A percentile compares a stretch with the other conserved stretches of the same genome.
phyloP scores from a whole-genome alignment of 2,797 vertebrate species.

The Neosilurus mollespiculum region DNA sequence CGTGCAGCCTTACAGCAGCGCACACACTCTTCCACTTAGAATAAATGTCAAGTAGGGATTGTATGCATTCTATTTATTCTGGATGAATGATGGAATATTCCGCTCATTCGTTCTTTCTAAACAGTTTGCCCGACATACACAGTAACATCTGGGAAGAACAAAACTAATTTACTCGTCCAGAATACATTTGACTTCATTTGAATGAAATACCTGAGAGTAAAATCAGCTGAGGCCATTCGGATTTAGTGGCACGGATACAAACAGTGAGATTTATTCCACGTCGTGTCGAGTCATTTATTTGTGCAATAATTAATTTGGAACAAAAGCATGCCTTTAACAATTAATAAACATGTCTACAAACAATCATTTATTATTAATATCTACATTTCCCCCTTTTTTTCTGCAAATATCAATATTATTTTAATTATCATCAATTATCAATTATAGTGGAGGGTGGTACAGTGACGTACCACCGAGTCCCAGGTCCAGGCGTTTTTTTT shows the following conservation, averaged over 20 bases:
- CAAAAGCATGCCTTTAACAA: no score
- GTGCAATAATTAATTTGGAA: not conserved
- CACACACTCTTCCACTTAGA: conserved; percentile 24
- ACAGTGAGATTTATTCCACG: no score
- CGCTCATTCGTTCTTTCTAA: not conserved
- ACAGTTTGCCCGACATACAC: not conserved
- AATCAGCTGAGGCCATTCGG: not conserved
- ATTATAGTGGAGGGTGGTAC: no score
- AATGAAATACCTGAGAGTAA: not conserved
- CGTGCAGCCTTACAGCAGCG: not conserved
- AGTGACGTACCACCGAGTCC: no score
- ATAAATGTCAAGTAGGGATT: conserved; percentile 2
- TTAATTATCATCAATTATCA: no score
- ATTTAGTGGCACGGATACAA: not conserved
- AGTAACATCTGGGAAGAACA: not conserved
- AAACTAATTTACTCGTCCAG: not conserved
- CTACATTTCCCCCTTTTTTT: not conserved
- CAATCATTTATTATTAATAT: not conserved
- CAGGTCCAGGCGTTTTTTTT: no score
- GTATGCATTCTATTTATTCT: conserved; percentile 5
- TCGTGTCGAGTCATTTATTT: no score
- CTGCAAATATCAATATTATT: not conserved
- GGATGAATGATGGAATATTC: not conserved
- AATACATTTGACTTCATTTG: not conserved
- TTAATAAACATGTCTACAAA: not conserved